Evolutionary conservation across 2,113 vertebrate species (phyloP).

Genomic region (Lycocorax pyrrhopterus): DNA sequence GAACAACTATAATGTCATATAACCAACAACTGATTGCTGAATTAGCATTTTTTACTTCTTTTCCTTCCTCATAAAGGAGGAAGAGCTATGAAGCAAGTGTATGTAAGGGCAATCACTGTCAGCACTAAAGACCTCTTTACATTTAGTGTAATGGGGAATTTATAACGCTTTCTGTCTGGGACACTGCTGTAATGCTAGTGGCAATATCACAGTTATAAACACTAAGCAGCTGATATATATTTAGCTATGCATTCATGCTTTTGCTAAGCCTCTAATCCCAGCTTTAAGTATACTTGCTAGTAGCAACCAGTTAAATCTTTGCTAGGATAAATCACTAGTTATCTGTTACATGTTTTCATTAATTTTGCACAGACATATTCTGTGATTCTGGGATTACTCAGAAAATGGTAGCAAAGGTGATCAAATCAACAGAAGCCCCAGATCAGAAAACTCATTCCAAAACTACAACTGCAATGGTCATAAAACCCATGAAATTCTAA

Average conservation of each 20-base stretch:
- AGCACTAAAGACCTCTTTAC: not conserved
- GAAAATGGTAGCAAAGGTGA: not conserved
- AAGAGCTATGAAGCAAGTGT: not conserved
- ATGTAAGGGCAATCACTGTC: not conserved
- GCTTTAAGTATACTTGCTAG: not conserved
- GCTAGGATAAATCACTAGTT: not conserved
- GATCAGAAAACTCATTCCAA: not conserved
- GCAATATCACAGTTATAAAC: not conserved
- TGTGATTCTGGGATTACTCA: not conserved
- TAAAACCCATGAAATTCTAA: not conserved
- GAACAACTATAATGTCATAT: not conserved
- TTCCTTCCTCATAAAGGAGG: not conserved
- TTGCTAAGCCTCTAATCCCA: not conserved
- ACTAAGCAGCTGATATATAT: not conserved
- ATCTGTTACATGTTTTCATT: not conserved
- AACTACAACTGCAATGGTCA: not conserved
- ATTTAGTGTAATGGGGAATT: not conserved
- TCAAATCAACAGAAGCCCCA: not conserved
- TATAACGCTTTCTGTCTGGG: not conserved
- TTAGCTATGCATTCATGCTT: not conserved
- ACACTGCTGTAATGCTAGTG: not conserved
- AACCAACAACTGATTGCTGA: not conserved
- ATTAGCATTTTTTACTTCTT: not conserved
- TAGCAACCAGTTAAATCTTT: not conserved
- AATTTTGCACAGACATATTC: not conserved